phyloP scores from a whole-genome alignment of 2,113 vertebrate genomes.

The Oophaga pumilio region DNA sequence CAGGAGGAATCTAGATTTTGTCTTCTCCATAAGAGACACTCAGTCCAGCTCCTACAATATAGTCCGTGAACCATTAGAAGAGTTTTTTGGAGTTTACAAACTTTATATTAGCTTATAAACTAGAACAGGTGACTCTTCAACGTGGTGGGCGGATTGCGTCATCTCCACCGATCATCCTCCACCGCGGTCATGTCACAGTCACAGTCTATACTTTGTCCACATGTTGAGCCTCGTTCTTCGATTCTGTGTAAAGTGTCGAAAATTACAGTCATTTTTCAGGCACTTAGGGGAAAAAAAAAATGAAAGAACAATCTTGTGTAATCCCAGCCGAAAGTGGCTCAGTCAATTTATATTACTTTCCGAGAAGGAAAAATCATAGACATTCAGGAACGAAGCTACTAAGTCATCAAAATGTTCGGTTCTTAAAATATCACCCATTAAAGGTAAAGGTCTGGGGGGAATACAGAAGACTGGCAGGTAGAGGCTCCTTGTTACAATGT shows the following conservation, averaged over 20 bases:
- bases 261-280: conserved; percentile 54
- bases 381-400: not conserved
- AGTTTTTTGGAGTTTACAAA: not conserved
- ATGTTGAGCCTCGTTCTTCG: conserved; percentile 6
- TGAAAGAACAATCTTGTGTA: conserved; percentile 39
- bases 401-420: conserved; percentile 13
- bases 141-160: not conserved
- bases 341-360: conserved; percentile 40
- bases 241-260: conserved; percentile 37
- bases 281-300: conserved; percentile 24
- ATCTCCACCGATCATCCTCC: not conserved
- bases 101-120: not conserved
- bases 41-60: not conserved
- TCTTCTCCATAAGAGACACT: too few relatives aligned
- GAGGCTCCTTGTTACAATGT: not conserved
- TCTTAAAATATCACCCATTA: conserved; percentile 18
- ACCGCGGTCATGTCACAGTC: not conserved
- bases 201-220: not conserved
- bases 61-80: not conserved
- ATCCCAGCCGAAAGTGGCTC: conserved; percentile 26
- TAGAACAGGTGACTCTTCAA: not conserved
- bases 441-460: not conserved
- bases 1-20: not conserved
- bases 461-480: not conserved
- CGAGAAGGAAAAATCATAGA: conserved; percentile 38